Base-by-base conservation (phyloP, 2,113 vertebrate species). In the Nyctereutes procyonoides region DNA sequence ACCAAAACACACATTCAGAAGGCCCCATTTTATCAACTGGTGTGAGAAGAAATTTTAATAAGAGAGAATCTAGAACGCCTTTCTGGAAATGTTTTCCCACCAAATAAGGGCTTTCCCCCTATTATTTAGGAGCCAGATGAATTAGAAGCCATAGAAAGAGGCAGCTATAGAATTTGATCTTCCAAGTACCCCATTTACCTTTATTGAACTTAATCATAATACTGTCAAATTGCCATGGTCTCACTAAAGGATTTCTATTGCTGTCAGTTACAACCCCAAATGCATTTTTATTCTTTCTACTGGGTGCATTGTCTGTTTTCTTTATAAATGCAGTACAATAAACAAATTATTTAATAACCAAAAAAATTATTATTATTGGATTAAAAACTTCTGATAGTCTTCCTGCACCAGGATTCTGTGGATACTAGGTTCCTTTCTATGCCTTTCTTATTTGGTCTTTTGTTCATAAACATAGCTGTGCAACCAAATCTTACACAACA, bases 41-140 rank as follows among this genome's bases (percentile, higher is more conserved):
- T 53, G 26, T 10, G 43, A 65, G 93, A 92, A 96, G 93, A 88
- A 93, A 65, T 93, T 91, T 38, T 96, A 95, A 22, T 77, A 65
- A 90, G 90, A 87, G 71, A 88, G 74, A 93, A 1, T 56, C 76
- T 96, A 26, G 93, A 74, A 38, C 30, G 92, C 88, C 7, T 20
- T 19, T 91, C 96, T 43, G 2, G 53, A 93, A 90, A 96, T 80
- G 53, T 90, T 95, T 95, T 74, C 73, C 48, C 76, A 6, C 53
- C 24, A 92, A 38, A 97, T 94, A 98, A 96, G 98, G 88, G 0
- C 65, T 86, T 97, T 83, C 20, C 10, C 12, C 43, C 48, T 43
- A 43, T 43, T 43, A 43, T 43, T 43, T 43, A 43, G 43, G 43
- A 43, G 43, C 43, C 43, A 43, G 43, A 43, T 43, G 43, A 43